phyloP scores from a whole-genome alignment of 2,113 vertebrate genomes.

The Saiga tatarica region DNA sequence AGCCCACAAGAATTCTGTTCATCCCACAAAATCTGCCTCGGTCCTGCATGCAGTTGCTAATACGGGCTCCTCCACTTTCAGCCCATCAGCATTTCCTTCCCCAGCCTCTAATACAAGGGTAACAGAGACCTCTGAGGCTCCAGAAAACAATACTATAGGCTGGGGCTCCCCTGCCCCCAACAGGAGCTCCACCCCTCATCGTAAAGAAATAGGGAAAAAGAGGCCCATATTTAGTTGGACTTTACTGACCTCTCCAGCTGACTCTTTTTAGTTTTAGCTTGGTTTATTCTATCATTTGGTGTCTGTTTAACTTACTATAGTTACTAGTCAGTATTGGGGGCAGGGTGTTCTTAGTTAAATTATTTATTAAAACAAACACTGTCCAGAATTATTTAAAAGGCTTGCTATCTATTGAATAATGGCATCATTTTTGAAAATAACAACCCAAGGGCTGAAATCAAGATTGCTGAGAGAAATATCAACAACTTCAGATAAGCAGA shows the following conservation, averaged over 20 bases:
- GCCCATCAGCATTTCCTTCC: conserved; percentile 15
- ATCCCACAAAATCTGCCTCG: conserved; percentile 46
- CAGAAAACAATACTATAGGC: not conserved
- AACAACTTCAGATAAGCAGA: not conserved
- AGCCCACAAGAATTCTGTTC: conserved; percentile 70
- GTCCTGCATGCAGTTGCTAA: not conserved
- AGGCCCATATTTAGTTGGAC: not conserved
- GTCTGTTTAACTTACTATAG: not conserved
- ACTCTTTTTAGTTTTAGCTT: not conserved
- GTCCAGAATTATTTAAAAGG: not conserved
- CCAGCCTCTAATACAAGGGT: not conserved
- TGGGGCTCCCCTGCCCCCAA: not conserved
- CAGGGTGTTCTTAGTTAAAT: not conserved
- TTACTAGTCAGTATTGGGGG: not conserved
- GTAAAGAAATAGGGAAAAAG: not conserved
- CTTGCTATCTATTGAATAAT: not conserved
- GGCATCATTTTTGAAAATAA: not conserved
- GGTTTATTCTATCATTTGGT: not conserved
- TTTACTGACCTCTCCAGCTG: not conserved
- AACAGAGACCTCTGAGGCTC: not conserved
- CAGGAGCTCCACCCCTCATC: not conserved
- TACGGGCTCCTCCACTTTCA: not conserved
- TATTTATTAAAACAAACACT: not conserved
- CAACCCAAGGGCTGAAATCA: not conserved
- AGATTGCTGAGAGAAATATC: not conserved